Evolutionary conservation across 2,113 vertebrate species (phyloP).

Genomic region (Corythaeola cristata): DNA sequence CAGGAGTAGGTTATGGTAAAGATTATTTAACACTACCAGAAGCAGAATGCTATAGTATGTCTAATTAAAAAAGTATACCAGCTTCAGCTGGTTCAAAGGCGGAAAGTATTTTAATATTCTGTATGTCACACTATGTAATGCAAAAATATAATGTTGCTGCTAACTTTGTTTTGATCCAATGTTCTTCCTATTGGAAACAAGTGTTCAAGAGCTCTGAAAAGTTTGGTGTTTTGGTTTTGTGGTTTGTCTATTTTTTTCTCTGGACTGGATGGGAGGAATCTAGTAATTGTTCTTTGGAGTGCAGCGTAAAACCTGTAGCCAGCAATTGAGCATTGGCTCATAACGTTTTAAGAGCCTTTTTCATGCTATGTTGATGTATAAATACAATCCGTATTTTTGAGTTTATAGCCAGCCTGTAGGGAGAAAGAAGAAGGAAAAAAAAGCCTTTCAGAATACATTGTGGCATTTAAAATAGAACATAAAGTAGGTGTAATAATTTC

Average conservation of each 20-base stretch:
- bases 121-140: neutral
- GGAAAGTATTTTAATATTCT: neutral
- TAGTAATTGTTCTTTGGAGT: neutral
- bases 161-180: neutral
- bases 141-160: neutral
- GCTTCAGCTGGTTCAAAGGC: neutral
- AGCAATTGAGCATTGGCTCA: neutral
- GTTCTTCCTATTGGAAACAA: neutral
- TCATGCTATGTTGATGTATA: neutral
- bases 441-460: neutral
- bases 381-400: neutral
- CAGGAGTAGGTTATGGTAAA: neutral
- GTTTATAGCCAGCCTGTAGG: neutral
- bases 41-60: neutral
- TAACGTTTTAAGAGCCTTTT: neutral
- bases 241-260: neutral
- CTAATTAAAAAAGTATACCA: constrained; percentile 23
- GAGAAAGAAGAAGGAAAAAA: neutral
- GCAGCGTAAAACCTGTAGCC: neutral
- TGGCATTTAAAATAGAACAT: neutral
- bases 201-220: neutral
- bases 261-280: neutral
- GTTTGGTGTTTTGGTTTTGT: neutral
- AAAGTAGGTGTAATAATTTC: neutral
- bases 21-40: neutral